Conservation (phyloP, 1,140 invertebrate genomes). For the Lasaia peninsularis region DNA sequence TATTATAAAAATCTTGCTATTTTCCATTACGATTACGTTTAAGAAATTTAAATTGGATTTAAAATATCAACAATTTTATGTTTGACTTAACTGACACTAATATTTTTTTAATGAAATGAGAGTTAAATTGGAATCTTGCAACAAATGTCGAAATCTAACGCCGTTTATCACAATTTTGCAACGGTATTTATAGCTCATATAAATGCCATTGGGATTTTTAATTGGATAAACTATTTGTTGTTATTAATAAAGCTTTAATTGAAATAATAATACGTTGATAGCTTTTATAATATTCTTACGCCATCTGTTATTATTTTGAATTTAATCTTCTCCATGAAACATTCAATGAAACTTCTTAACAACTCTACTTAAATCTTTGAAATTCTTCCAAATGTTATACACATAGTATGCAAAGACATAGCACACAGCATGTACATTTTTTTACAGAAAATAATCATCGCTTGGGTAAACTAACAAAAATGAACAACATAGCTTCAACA, state of each 20-base stretch:
- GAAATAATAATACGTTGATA: neutral
- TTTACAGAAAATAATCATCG: no score
- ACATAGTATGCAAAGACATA: no score
- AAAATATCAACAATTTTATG: neutral
- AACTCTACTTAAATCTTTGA: no score
- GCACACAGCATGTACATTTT: no score
- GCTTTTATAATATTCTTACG: neutral
- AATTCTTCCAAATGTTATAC: no score
- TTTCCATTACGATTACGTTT: no score
- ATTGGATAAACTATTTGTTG: neutral
- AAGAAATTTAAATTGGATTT: neutral
- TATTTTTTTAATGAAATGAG: conserved; percentile 11
- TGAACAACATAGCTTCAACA: no score
- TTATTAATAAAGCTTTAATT: neutral
- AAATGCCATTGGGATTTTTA: conserved; percentile 17
- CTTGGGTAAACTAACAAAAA: no score
- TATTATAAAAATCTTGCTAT: no score
- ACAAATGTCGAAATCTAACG: conserved; percentile 27
- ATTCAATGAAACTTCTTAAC: no score
- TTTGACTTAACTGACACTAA: neutral
- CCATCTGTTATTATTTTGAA: no score
- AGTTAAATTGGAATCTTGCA: conserved; percentile 23
- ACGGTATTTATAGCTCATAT: conserved; percentile 29
- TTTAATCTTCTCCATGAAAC: no score
- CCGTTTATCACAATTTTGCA: conserved; percentile 33